Conservation (phyloP, 2,888 invertebrate species). For the Nymphalis polychloros region DNA sequence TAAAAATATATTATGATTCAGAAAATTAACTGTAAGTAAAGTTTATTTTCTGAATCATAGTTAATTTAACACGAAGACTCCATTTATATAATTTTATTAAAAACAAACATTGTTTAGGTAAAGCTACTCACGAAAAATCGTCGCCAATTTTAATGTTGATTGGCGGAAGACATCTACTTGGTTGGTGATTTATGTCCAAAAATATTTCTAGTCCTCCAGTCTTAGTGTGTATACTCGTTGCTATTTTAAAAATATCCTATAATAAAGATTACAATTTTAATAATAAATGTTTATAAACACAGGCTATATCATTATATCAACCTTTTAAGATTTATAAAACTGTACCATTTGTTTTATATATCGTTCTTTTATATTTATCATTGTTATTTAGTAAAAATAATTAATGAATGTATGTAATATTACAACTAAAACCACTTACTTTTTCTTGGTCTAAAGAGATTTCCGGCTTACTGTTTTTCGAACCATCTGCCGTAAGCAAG, state of each 20-base stretch:
- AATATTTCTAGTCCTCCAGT: slow-evolving; percentile 53
- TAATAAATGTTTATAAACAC: not conserved
- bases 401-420: not conserved
- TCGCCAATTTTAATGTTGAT: slow-evolving; percentile 55
- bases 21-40: no score
- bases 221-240: slow-evolving; percentile 48
- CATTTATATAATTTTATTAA: not conserved
- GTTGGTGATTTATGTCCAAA: slow-evolving; percentile 36
- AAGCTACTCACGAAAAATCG: slow-evolving; percentile 58
- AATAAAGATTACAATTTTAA: slow-evolving; percentile 3
- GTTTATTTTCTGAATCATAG: no score
- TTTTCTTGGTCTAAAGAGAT: slow-evolving; percentile 22
- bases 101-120: not conserved
- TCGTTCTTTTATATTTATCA: no score
- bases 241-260: slow-evolving; percentile 51
- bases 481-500: slow-evolving; percentile 21
- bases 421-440: slow-evolving; percentile 22
- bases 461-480: slow-evolving; percentile 14
- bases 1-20: no score
- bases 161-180: slow-evolving; percentile 39
- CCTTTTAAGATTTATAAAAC: no score
- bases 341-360: no score
- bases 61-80: no score
- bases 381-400: not conserved
- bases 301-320: no score